phyloP scores from a whole-genome alignment of 2,888 invertebrate genomes.

The Torymus auratus region DNA sequence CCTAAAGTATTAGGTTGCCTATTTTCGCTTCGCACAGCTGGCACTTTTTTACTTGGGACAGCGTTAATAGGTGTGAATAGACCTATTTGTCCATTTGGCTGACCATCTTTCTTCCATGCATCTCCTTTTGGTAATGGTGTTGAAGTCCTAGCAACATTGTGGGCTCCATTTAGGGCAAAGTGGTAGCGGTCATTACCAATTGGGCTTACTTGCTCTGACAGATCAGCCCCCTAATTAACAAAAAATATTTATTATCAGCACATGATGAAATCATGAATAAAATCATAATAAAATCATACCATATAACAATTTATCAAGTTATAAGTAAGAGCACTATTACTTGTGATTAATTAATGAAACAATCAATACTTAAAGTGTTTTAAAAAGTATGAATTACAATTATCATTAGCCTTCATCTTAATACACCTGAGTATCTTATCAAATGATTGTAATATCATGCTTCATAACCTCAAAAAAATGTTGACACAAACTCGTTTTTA shows the following conservation, averaged over 20 bases:
- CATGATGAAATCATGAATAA: too few species aligned
- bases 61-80: conserved; percentile 25
- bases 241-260: neutral
- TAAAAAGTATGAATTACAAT: too few species aligned
- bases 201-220: conserved; percentile 39
- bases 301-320: too few species aligned
- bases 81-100: conserved; percentile 62
- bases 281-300: too few species aligned
- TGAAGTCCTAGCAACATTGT: conserved; percentile 61
- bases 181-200: conserved; percentile 35
- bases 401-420: too few species aligned
- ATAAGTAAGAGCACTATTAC: too few species aligned
- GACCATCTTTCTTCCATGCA: conserved; percentile 59
- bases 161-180: conserved; percentile 51
- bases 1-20: conserved; percentile 48
- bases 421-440: too few species aligned
- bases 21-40: conserved; percentile 57
- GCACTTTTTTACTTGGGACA: conserved; percentile 54
- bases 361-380: too few species aligned
- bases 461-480: too few species aligned
- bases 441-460: too few species aligned
- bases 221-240: conserved; percentile 37
- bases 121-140: conserved; percentile 62
- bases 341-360: too few species aligned
- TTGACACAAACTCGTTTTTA: too few species aligned